Conservation (phyloP, 2,888 invertebrate species). For the Pammene aurita region DNA sequence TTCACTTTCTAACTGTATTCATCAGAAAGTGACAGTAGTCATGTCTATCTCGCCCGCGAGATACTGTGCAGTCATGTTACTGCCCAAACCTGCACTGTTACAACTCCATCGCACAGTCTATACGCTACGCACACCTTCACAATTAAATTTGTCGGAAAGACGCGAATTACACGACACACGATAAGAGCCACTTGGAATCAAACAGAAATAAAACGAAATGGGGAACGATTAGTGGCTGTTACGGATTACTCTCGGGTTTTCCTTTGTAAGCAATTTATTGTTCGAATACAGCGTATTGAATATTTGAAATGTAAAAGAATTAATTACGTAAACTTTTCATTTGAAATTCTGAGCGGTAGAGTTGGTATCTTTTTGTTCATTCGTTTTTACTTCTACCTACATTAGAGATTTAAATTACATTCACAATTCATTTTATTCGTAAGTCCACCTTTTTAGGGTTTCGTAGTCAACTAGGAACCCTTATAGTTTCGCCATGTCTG, state of each 20-base stretch:
- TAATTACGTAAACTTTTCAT: not conserved
- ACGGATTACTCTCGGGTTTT: constrained; percentile 4
- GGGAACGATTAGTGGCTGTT: constrained; percentile 48
- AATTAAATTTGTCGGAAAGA: constrained; percentile 52
- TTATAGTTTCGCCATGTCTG: no score
- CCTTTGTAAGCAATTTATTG: constrained; percentile 5
- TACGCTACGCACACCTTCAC: constrained; percentile 42
- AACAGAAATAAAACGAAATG: constrained; percentile 53
- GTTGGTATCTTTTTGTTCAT: no score
- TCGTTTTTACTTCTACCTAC: no score
- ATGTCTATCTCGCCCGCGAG: no score
- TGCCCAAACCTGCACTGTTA: not conserved
- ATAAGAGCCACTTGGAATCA: constrained; percentile 47
- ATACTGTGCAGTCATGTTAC: constrained; percentile 15
- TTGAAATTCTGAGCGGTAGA: no score
- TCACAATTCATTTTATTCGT: no score
- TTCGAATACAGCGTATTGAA: not conserved
- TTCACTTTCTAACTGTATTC: no score
- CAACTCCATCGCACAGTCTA: constrained; percentile 28
- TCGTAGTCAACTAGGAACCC: no score
- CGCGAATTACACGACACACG: constrained; percentile 48
- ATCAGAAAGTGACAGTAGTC: no score
- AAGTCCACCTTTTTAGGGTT: no score
- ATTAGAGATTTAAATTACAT: no score
- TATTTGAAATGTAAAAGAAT: not conserved